A percentile compares a stretch with the other conserved stretches of the same genome.
phyloP scores from a whole-genome alignment of 2,113 vertebrate genomes.

The Neodon shergylaensis region DNA sequence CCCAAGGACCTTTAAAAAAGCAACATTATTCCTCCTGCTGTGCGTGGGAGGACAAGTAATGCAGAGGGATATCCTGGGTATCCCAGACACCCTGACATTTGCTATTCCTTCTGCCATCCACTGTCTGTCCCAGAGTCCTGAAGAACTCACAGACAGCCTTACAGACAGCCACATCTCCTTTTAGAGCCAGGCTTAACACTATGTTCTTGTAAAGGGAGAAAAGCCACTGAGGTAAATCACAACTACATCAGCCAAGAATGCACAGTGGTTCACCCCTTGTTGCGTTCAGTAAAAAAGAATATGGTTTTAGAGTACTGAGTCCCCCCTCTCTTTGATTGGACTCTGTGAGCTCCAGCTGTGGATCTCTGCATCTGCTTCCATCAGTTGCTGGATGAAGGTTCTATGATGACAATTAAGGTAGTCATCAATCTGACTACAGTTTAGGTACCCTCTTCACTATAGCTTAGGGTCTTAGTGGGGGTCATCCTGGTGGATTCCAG shows the following conservation, averaged over 20 bases:
- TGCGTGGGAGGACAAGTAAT: not conserved
- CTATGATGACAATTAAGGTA: too few species aligned
- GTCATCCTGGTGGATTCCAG: too few species aligned
- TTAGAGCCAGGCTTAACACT: slow-evolving; percentile 10
- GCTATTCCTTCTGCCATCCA: not conserved
- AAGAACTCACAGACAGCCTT: slow-evolving; percentile 3
- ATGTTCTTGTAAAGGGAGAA: not conserved
- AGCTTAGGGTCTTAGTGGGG: too few species aligned
- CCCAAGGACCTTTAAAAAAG: not conserved
- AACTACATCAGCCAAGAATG: slow-evolving; percentile 9
- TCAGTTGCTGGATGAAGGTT: too few species aligned
- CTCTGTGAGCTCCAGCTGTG: too few species aligned
- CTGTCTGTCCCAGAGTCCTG: not conserved
- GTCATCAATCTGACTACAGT: too few species aligned
- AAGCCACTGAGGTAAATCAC: slow-evolving; percentile 24
- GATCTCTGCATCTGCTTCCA: too few species aligned
- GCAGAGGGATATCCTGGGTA: not conserved
- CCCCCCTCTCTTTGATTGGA: not conserved
- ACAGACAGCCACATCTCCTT: not conserved
- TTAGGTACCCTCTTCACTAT: too few species aligned
- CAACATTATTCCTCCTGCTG: not conserved
- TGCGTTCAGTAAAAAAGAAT: slow-evolving; percentile 5
- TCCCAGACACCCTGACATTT: not conserved
- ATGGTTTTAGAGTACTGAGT: slow-evolving; percentile 23
- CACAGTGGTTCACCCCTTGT: not conserved